Evolutionary conservation across 1,140 invertebrate species (phyloP), one percentile per base, ranked within the genome.

Genomic region (Drosophila bifasciata): DNA sequence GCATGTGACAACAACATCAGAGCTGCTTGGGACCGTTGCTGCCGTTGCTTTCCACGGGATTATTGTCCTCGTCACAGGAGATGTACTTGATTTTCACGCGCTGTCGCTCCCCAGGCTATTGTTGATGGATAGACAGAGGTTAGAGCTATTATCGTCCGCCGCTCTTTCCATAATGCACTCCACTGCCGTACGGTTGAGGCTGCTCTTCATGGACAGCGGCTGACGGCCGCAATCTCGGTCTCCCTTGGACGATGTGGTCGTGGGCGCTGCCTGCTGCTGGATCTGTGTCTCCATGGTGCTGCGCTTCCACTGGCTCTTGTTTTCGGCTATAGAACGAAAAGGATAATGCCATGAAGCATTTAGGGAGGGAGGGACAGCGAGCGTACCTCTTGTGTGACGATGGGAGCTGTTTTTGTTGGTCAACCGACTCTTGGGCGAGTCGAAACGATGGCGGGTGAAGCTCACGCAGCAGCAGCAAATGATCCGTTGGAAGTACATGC

Each of bases 401-500:
- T 91, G 74, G 5, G 89, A 91, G 41, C 85, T 84, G 40, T 91
- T 86, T 49, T 86, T 86, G 44, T 83, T 90, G 23, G 73, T 69
- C 32, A 64, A 57, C 52, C 73, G 53, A 51, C 78, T 88, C 60
- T 84, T 86, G 5, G 80, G 84, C 1, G 88, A 89, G 45, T 84
- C 77, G 28, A 73, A 76, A 28, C 86, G 72, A 36, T 75, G 77
- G 45, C 75, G 69, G 6, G 51, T 68, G 1, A 76, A 44, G 7
- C 66, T 56, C 50, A 79, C 76, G 52, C 91, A 93, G 49, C 90
- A 92, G 71, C 91, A 93, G 55, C 93, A 93, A 36, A 93, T 92
- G 32, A 93, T 91, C 56, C 92, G 83, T 70, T 93, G 92, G 61
- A 93, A 93, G 69, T 93, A 93, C 59, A 93, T 85, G 49, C 93